A percentile compares a stretch with the other conserved stretches of the same genome.
Evolutionary conservation across 2,797 vertebrate genomes (phyloP).

Genomic region (Malacoraja senta): DNA sequence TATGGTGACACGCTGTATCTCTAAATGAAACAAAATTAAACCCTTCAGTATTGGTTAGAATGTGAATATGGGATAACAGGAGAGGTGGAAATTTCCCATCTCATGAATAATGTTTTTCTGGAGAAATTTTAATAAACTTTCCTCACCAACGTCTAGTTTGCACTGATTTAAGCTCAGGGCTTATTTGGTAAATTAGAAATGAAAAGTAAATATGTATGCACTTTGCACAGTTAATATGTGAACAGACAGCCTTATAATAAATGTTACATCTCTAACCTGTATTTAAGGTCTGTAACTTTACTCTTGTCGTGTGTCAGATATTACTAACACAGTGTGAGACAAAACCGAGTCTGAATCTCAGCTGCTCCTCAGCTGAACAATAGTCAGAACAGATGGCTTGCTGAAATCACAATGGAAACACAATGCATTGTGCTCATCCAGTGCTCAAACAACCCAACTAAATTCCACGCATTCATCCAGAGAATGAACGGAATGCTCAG

Average conservation of each 20-base stretch:
- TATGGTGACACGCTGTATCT: not conserved
- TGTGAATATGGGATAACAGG: not conserved
- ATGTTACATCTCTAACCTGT: not conserved
- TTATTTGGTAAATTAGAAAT: not conserved
- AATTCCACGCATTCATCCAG: not conserved
- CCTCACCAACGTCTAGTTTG: not conserved
- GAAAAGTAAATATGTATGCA: not conserved
- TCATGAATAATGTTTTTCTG: not conserved
- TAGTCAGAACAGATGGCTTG: not conserved
- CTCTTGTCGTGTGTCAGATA: not conserved
- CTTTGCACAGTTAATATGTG: not conserved
- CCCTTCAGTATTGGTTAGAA: not conserved
- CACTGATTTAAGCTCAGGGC: not conserved
- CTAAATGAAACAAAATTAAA: not conserved
- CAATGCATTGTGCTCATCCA: constrained; percentile 5
- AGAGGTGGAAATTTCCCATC: not conserved
- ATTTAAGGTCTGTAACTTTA: not conserved
- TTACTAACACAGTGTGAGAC: constrained; percentile 14
- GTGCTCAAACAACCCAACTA: not conserved
- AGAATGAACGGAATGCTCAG: constrained; percentile 18
- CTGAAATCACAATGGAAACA: constrained; percentile 16
- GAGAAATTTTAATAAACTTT: not conserved
- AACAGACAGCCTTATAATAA: not conserved
- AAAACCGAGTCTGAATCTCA: not conserved
- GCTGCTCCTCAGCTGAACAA: not conserved